These are phyloP conservation scores for Epiblema foenella DNA, from an alignment of 2,888 invertebrate species.

Conservation along the genomic window DNA sequence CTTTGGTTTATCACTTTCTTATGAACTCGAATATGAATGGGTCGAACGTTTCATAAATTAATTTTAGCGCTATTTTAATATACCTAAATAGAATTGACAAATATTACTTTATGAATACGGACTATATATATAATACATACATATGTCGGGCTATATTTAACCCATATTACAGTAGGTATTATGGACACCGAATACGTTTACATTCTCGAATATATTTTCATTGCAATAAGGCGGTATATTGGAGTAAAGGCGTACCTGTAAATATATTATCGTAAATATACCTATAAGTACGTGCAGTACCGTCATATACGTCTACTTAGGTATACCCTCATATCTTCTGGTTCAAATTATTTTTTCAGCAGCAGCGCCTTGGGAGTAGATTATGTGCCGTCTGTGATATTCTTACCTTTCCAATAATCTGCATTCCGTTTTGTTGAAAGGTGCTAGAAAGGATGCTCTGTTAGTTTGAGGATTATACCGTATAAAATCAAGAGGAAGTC, in stretches of 20 bases:
- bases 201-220: no score
- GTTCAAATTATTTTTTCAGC: slow-evolving; percentile 13
- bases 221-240: no score
- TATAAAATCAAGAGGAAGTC: background rate
- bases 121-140: no score
- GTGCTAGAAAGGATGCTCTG: slow-evolving; percentile 1
- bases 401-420: slow-evolving; percentile 24
- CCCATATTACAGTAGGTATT: no score
- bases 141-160: no score
- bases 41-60: no score
- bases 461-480: slow-evolving; percentile 8
- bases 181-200: no score
- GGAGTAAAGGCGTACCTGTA: no score
- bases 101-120: no score
- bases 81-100: no score
- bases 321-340: background rate
- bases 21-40: background rate
- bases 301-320: background rate
- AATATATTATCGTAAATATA: no score
- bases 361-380: slow-evolving; percentile 13
- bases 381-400: slow-evolving; percentile 29
- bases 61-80: background rate
- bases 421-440: slow-evolving; percentile 27
- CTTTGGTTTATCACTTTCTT: background rate
- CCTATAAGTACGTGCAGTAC: no score